phyloP scores from a whole-genome alignment of 64 coral and sea anemone species.

The Orbicella faveolata region DNA sequence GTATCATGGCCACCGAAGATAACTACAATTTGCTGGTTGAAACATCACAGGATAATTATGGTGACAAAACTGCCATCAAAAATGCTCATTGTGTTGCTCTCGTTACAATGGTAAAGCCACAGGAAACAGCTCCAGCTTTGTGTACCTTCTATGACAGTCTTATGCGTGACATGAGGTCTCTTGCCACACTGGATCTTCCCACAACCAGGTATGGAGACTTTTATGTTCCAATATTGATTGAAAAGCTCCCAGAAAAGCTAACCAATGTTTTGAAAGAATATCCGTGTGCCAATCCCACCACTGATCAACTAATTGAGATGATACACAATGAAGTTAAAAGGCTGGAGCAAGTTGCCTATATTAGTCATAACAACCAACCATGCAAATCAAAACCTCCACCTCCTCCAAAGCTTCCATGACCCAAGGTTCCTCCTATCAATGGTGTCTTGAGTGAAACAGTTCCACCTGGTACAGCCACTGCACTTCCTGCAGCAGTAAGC shows the following conservation, averaged over 20 bases:
- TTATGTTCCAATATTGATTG: slow-evolving; percentile 47
- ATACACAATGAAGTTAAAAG: slow-evolving; percentile 64
- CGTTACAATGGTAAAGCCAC: slow-evolving; percentile 39
- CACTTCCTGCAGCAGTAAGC: slow-evolving; percentile 33
- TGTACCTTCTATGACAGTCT: slow-evolving; percentile 48
- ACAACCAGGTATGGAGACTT: slow-evolving; percentile 62
- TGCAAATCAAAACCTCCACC: slow-evolving; percentile 2
- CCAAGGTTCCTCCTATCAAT: background rate
- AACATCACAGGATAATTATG: slow-evolving; percentile 38
- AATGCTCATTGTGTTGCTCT: slow-evolving; percentile 53
- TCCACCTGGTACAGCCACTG: slow-evolving; percentile 49
- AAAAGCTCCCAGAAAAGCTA: slow-evolving; percentile 58
- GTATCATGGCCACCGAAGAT: slow-evolving; percentile 46
- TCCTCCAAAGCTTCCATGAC: background rate
- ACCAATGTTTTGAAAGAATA: slow-evolving; percentile 54
- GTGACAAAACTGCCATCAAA: slow-evolving; percentile 52
- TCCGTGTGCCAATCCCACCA: slow-evolving; percentile 42
- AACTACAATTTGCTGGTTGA: slow-evolving; percentile 53
- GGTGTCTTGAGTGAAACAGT: background rate
- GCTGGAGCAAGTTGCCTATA: slow-evolving; percentile 55
- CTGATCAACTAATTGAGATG: slow-evolving; percentile 47
- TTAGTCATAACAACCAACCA: slow-evolving; percentile 28
- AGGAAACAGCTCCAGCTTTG: slow-evolving; percentile 48
- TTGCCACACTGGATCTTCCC: slow-evolving; percentile 47
- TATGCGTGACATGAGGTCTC: slow-evolving; percentile 64